Conservation (phyloP, 2,888 invertebrate species). For the Diplolepis rosae region DNA sequence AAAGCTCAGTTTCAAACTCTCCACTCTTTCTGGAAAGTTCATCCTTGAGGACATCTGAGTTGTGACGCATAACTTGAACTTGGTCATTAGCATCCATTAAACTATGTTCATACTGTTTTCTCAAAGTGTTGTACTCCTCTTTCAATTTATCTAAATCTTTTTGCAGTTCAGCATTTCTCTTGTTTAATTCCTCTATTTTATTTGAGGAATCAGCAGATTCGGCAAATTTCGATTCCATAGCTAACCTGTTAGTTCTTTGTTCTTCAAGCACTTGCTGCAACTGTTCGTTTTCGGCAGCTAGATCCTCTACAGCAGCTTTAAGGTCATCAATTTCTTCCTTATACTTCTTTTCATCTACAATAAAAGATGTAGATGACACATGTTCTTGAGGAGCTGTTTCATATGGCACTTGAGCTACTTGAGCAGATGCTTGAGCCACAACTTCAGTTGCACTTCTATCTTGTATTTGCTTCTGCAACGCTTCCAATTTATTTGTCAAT, state of each 20-base stretch:
- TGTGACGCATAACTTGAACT: constrained; percentile 54
- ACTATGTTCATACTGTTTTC: constrained; percentile 59
- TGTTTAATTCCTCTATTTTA: constrained; percentile 54
- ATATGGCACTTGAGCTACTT: not conserved
- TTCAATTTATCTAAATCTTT: constrained; percentile 52
- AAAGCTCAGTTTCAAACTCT: constrained; percentile 51
- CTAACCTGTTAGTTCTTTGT: constrained; percentile 70
- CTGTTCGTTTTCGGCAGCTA: constrained; percentile 79
- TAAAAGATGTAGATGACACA: not conserved
- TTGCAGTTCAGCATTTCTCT: constrained; percentile 52
- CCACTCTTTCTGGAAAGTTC: constrained; percentile 54
- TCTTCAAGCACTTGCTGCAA: constrained; percentile 77
- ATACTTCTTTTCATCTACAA: constrained; percentile 44
- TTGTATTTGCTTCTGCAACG: constrained; percentile 46
- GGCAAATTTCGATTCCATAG: constrained; percentile 47
- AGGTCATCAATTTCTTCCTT: constrained; percentile 74
- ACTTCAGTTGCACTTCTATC: not conserved
- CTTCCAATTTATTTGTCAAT: constrained; percentile 79
- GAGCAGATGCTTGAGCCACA: not conserved
- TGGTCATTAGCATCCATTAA: constrained; percentile 62
- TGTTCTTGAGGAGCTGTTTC: not conserved
- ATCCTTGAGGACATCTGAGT: constrained; percentile 53
- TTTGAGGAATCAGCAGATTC: constrained; percentile 44
- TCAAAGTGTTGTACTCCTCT: constrained; percentile 56
- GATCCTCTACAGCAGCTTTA: constrained; percentile 76